These are phyloP conservation scores for Mythimna loreyi DNA, from an alignment of 2,888 invertebrate species.

Conservation along the genomic window DNA sequence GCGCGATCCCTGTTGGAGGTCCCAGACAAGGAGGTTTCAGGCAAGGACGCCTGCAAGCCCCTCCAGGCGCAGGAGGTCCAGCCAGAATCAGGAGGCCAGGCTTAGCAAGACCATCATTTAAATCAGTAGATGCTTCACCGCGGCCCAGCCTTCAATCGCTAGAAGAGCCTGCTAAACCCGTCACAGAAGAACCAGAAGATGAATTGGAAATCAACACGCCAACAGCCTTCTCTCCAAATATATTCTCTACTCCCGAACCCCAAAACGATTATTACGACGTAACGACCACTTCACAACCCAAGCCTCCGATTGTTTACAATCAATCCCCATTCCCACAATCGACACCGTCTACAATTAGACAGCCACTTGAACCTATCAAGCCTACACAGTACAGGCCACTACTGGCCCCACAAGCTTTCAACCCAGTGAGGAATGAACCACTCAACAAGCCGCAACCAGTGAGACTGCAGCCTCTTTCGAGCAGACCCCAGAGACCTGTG, in stretches of 20 bases:
- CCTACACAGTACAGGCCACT: conserved; percentile 87
- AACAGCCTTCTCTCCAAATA: conserved; percentile 85
- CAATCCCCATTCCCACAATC: conserved; percentile 84
- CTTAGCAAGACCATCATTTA: conserved; percentile 84
- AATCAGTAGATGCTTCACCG: conserved; percentile 85
- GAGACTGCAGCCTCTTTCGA: conserved; percentile 86
- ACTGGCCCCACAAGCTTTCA: conserved; percentile 80
- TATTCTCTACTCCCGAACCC: conserved; percentile 84
- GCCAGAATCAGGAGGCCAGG: conserved; percentile 85
- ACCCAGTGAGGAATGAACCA: conserved; percentile 83
- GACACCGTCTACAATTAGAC: conserved; percentile 74
- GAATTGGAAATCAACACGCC: conserved; percentile 90
- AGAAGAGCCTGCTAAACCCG: conserved; percentile 91
- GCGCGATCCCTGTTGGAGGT: conserved; percentile 89
- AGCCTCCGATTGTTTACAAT: conserved; percentile 85
- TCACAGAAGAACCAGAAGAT: conserved; percentile 93
- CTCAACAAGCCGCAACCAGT: conserved; percentile 83
- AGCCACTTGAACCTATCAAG: conserved; percentile 83
- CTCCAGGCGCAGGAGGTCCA: conserved; percentile 73
- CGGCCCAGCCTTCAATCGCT: conserved; percentile 86
- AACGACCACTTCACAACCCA: conserved; percentile 86
- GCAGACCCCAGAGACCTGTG: conserved; percentile 88
- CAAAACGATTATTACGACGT: conserved; percentile 87
- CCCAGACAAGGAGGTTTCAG: conserved; percentile 82
- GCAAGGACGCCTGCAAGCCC: conserved; percentile 82